phyloP scores from a whole-genome alignment of 2,888 invertebrate genomes.

The Tetragonula carbonaria region DNA sequence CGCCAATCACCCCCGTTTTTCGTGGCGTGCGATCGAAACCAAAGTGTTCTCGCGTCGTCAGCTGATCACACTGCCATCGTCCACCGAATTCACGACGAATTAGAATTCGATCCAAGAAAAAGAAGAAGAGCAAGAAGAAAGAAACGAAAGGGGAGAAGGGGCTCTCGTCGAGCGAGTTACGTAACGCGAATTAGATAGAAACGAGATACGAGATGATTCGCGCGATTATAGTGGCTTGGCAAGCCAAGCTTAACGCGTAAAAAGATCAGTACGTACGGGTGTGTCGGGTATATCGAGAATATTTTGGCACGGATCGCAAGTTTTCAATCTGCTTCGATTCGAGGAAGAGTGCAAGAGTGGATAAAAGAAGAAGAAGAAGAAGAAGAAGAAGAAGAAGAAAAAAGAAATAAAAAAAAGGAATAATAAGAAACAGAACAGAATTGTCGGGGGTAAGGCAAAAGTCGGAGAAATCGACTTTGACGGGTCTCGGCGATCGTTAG shows the following conservation, averaged over 20 bases:
- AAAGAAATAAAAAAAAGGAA: neutral
- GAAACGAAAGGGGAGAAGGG: neutral
- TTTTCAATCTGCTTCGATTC: neutral
- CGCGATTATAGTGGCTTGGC: neutral
- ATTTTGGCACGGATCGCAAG: neutral
- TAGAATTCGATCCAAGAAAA: neutral
- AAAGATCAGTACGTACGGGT: neutral
- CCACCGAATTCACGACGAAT: neutral
- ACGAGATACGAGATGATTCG: neutral
- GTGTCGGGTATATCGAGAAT: slow-evolving; percentile 3
- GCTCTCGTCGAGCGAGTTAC: neutral
- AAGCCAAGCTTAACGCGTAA: neutral
- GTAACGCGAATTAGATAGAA: neutral
- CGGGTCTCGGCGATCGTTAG: slow-evolving; percentile 45
- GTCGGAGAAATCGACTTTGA: slow-evolving; percentile 42
- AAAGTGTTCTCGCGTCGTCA: slow-evolving; percentile 62
- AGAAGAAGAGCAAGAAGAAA: too few relatives aligned
- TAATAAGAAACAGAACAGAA: neutral
- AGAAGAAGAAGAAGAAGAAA: neutral
- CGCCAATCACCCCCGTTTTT: neutral
- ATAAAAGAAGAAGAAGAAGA: neutral
- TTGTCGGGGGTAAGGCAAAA: neutral
- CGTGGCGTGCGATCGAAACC: slow-evolving; percentile 33
- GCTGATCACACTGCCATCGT: slow-evolving; percentile 49
- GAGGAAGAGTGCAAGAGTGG: accelerated